A percentile compares a stretch with the other conserved stretches of the same genome.
Evolutionary conservation across 1,140 invertebrate genomes (phyloP).

Genomic region (Vanessa atalanta): DNA sequence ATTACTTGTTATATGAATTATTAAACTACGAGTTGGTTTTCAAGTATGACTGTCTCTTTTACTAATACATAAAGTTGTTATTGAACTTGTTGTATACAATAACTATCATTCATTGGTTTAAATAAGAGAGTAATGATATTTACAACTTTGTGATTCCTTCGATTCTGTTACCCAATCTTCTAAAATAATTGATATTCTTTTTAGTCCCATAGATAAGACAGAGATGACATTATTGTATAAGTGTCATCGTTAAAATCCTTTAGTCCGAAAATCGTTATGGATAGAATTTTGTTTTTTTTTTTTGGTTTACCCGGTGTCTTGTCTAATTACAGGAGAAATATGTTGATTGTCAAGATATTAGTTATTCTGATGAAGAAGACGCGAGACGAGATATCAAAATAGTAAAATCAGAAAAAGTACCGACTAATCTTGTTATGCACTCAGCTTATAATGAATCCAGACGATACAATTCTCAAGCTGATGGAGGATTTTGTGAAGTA

Average conservation of each 20-base stretch:
- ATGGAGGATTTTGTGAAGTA: constrained; percentile 70
- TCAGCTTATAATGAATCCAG: constrained; percentile 54
- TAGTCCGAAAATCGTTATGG: no score
- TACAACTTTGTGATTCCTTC: no score
- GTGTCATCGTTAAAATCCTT: no score
- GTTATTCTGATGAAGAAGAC: constrained; percentile 65
- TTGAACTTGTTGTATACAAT: no score
- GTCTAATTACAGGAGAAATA: constrained; percentile 59
- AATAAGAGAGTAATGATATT: no score
- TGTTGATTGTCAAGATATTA: constrained; percentile 66
- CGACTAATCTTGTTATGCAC: constrained; percentile 61
- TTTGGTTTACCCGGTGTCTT: no score
- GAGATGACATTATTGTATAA: neutral
- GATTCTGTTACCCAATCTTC: no score
- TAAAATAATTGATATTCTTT: no score
- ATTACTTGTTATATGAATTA: neutral
- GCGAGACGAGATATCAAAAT: constrained; percentile 42
- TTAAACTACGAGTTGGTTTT: neutral
- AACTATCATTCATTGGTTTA: no score
- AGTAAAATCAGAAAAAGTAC: constrained; percentile 46
- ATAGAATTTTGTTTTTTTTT: no score
- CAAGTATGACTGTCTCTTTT: neutral
- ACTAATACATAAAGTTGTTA: no score
- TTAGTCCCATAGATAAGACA: no score
- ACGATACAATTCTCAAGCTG: constrained; percentile 32